A percentile compares a stretch with the other conserved stretches of the same genome.
These are phyloP conservation scores for Rhinolophus ferrumequinum DNA, from an alignment of 2,113 vertebrate genomes.

Conservation along the genomic window DNA sequence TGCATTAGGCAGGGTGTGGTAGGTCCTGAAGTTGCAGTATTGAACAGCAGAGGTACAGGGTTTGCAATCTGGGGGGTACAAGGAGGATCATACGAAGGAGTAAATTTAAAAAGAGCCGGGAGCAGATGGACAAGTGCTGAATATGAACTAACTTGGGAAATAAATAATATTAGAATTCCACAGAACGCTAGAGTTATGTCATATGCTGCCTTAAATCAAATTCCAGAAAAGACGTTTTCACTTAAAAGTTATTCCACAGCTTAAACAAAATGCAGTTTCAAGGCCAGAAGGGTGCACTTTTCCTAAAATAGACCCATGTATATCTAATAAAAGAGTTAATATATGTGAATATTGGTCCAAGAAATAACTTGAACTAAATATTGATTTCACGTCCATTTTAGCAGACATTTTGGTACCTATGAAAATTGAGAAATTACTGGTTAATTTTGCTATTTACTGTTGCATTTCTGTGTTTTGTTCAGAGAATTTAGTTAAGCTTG, in stretches of 20 bases:
- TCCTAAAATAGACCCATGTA: not conserved
- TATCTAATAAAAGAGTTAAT: not conserved
- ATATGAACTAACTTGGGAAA: not conserved
- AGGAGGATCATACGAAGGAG: not conserved
- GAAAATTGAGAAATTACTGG: not conserved
- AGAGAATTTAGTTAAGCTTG: not conserved
- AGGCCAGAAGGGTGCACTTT: not conserved
- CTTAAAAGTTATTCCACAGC: constrained; percentile 10
- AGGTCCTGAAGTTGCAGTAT: not conserved
- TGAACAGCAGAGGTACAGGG: not conserved
- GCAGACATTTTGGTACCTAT: not conserved
- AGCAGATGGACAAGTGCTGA: not conserved
- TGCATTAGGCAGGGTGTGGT: not conserved
- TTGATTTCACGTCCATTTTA: constrained; percentile 37
- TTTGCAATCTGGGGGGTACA: not conserved
- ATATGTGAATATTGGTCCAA: constrained; percentile 10
- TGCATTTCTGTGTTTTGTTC: not conserved
- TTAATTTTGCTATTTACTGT: not conserved
- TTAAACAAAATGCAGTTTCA: not conserved
- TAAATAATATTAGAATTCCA: not conserved
- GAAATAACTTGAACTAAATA: constrained; percentile 18
- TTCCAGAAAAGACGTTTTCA: constrained; percentile 5
- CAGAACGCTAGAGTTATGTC: not conserved
- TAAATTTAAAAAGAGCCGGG: not conserved
- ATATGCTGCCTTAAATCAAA: not conserved